Base-by-base conservation (phyloP, 2,888 invertebrate species). In the Diarsia mendica region DNA sequence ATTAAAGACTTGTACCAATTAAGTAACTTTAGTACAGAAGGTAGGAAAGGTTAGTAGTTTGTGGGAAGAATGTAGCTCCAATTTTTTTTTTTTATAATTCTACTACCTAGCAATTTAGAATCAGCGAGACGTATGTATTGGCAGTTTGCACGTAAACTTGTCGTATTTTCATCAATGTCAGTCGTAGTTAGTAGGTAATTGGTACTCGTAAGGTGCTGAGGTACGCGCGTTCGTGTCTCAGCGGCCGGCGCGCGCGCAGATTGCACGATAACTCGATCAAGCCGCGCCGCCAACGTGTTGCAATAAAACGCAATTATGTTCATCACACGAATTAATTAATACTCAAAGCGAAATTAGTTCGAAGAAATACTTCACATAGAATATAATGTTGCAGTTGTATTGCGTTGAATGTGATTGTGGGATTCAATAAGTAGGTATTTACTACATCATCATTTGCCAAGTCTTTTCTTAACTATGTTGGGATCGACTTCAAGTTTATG, bases 251-350 rank as follows among this genome's bases (percentile, higher is more conserved):
- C 84, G 82, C 85, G 83, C 78, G 80, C 75, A 82, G 89, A 88
- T 89, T 84, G 88, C 83, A 88, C 88, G 91, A 91, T 91, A 91
- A 88, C 85, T 88, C 85, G 89, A 89, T 88, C 88, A 88, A 87
- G 83, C 74, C 85, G 83, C 84, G 69, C 86, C 82, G 87, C 86
- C 84, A 87, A 87, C 89, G 84, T 87, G 87, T 88, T 81, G 89
- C 88, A 90, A 91, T 92, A 90, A 90, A 91, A 91, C 82, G 89
- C 88, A 92, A 91, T 92, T 91, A 92, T 88, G 87, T 88, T 88
- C 85, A 86, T 88, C 86, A 85, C 85, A 86, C 85, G 72, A 86
- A 87, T 82, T 90, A 90, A 91, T 92, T 90, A 90, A 88, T 82
- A 85, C 82, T 76, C 79, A 86, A 80, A 49, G 64, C 63, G 83